phyloP scores from a whole-genome alignment of 35 echinoderm and acorn worm genomes.

The Apostichopus parvimensis region DNA sequence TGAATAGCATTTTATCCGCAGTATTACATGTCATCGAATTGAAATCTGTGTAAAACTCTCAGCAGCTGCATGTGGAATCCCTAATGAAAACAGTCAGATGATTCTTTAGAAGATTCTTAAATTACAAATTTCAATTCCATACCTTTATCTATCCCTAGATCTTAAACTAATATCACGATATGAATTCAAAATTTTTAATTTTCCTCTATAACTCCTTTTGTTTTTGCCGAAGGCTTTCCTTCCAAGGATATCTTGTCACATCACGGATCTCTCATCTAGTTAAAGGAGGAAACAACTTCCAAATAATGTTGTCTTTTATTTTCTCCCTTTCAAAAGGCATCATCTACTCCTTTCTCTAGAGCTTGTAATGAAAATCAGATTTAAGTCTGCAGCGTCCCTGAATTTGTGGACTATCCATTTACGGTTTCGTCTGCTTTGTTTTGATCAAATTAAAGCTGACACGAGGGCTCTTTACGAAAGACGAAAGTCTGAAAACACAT shows the following conservation, averaged over 20 bases:
- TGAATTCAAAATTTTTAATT: not conserved
- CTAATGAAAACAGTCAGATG: too few relatives aligned
- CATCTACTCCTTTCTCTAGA: not conserved
- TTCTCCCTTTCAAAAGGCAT: constrained; percentile 1
- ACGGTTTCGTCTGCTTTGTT: constrained; percentile 34
- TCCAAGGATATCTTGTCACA: not conserved
- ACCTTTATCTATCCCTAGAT: too few relatives aligned
- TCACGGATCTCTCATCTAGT: not conserved
- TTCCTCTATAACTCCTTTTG: not conserved
- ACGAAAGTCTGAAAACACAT: constrained; percentile 36
- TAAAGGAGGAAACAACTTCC: not conserved
- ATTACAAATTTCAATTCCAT: too few relatives aligned
- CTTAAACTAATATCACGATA: not conserved
- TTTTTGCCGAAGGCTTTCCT: not conserved
- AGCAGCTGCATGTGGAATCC: too few relatives aligned
- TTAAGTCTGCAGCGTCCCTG: constrained; percentile 49
- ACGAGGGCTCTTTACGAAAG: constrained; percentile 18
- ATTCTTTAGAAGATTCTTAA: too few relatives aligned
- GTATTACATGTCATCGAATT: too few relatives aligned
- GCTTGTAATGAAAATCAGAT: constrained; percentile 37
- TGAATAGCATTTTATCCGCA: too few relatives aligned
- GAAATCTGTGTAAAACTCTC: too few relatives aligned
- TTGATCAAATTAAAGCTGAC: constrained; percentile 56
- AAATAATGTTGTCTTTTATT: not conserved
- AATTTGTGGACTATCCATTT: constrained; percentile 50